Percentiles rank a stretch among this genome's conserved stretches.
phyloP scores from a whole-genome alignment of 2,888 invertebrate species.

The Prostheceraeus crozeri region DNA sequence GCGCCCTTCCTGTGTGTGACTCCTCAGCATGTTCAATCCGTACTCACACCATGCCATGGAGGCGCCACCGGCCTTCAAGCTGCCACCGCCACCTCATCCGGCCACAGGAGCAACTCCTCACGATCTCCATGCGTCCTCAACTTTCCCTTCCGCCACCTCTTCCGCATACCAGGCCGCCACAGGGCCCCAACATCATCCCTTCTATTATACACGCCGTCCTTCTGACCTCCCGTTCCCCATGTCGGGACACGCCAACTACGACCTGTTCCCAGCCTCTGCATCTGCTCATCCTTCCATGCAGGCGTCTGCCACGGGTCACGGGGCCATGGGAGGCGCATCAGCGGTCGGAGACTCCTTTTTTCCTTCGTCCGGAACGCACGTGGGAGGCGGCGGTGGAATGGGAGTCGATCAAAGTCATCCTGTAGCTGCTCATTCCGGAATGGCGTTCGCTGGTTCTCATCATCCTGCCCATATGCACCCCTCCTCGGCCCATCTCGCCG shows the following conservation, averaged over 20 bases:
- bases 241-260: no score
- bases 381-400: background rate
- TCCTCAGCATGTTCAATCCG: slow-evolving; percentile 27
- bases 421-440: no score
- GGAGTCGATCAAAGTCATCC: slow-evolving; percentile 3
- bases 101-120: slow-evolving; percentile 8
- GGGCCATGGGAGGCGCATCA: slow-evolving; percentile 1
- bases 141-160: slow-evolving; percentile 16
- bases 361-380: slow-evolving; percentile 1
- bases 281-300: background rate
- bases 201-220: slow-evolving; percentile 57
- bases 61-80: slow-evolving; percentile 22
- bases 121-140: slow-evolving; percentile 17
- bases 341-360: no score
- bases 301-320: background rate
- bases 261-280: slow-evolving; percentile 1
- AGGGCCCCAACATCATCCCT: slow-evolving; percentile 57
- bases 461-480: slow-evolving; percentile 57
- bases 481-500: slow-evolving; percentile 60
- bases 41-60: slow-evolving; percentile 29
- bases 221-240: slow-evolving; percentile 25
- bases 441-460: slow-evolving; percentile 44
- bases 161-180: slow-evolving; percentile 45
- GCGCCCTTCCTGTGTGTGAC: no score
- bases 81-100: background rate